Evolutionary conservation across 2,113 vertebrate genomes (phyloP).

Genomic region (Dipodomys ordii): DNA sequence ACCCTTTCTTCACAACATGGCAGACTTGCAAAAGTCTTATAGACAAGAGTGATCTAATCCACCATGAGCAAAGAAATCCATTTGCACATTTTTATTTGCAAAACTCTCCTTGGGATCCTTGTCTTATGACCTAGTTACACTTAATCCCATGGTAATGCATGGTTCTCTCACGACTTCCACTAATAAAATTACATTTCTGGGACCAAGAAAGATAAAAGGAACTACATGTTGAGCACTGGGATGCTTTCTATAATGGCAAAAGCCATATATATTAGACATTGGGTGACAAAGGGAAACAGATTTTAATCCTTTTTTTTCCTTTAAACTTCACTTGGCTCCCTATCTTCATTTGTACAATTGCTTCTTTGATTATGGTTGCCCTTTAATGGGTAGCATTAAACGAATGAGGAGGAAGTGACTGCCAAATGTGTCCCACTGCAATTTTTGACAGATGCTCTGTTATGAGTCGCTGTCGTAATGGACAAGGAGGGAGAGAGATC

Average conservation of each 20-base stretch:
- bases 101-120: constrained; percentile 6
- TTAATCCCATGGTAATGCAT: background rate
- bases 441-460: constrained; percentile 75
- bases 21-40: background rate
- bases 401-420: constrained; percentile 26
- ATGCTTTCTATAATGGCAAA: background rate
- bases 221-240: background rate
- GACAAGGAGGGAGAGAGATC: constrained; percentile 67
- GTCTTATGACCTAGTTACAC: constrained; percentile 47
- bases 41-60: background rate
- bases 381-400: constrained; percentile 64
- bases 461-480: constrained; percentile 70
- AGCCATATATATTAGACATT: background rate
- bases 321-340: constrained; percentile 47
- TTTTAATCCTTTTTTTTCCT: background rate
- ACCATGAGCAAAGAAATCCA: constrained; percentile 40
- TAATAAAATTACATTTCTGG: background rate
- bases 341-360: constrained; percentile 25
- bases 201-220: background rate
- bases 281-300: background rate
- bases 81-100: constrained; percentile 57
- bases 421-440: constrained; percentile 66
- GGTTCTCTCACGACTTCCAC: background rate
- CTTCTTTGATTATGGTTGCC: constrained; percentile 52
- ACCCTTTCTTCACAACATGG: constrained; percentile 19